Conservation (phyloP, 2,113 vertebrate species). For the Hemicordylus capensis region DNA sequence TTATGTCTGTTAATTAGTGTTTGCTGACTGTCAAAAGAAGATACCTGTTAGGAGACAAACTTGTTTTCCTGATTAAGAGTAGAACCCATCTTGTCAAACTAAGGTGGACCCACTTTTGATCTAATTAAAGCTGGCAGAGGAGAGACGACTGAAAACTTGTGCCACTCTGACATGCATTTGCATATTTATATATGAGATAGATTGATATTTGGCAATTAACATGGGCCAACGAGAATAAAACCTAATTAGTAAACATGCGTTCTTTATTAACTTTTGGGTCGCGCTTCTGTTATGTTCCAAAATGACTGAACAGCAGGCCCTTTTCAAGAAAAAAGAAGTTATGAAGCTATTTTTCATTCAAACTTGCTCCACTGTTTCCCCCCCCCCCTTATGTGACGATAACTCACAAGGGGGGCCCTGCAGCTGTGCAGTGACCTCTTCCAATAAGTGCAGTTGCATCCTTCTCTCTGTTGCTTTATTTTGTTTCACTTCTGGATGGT, state of each 20-base stretch:
- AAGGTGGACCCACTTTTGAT: constrained; percentile 77
- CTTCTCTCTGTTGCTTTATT: neutral
- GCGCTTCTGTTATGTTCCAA: constrained; percentile 73
- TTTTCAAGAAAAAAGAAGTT: constrained; percentile 44
- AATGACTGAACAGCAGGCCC: constrained; percentile 67
- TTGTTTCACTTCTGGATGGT: too few species aligned
- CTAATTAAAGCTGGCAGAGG: constrained; percentile 78
- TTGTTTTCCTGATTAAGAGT: constrained; percentile 80
- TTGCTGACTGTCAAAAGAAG: constrained; percentile 80
- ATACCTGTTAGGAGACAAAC: constrained; percentile 76
- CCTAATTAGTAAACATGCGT: constrained; percentile 80
- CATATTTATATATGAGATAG: constrained; percentile 80
- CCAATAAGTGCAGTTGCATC: neutral
- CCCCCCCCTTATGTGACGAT: constrained; percentile 21
- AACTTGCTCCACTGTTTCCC: constrained; percentile 41
- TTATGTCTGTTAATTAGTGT: constrained; percentile 84
- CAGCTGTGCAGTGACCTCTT: neutral
- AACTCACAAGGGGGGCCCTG: constrained; percentile 17
- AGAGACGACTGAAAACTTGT: constrained; percentile 70
- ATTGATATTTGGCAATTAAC: constrained; percentile 82
- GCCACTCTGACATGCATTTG: constrained; percentile 76
- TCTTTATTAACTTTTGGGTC: constrained; percentile 82
- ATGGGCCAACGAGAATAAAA: constrained; percentile 76
- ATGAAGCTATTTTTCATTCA: constrained; percentile 46
- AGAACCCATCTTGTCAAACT: constrained; percentile 73